Conservation (phyloP, 2,113 vertebrate species). For the Eulacestoma nigropectus region DNA sequence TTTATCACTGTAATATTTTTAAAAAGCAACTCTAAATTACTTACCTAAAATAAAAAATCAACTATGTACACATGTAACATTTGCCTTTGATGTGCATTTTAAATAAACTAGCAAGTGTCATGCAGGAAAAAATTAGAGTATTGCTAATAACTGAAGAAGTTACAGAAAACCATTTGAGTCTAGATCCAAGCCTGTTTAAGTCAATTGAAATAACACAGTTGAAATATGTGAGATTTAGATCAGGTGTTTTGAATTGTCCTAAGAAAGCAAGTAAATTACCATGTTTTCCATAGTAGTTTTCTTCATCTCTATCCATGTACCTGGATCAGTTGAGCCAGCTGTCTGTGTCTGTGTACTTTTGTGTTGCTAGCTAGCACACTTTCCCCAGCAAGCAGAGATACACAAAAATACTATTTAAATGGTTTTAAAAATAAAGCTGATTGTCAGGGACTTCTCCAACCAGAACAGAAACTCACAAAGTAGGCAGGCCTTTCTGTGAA, state of each 20-base stretch:
- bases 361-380: neutral
- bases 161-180: neutral
- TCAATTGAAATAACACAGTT: neutral
- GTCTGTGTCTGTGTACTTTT: neutral
- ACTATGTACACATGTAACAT: neutral
- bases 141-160: neutral
- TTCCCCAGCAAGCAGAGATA: neutral
- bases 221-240: neutral
- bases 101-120: neutral
- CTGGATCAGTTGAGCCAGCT: neutral
- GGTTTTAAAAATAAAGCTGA: slow-evolving; percentile 45
- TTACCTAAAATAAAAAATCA: neutral
- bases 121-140: neutral
- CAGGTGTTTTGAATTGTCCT: neutral
- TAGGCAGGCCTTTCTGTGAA: neutral
- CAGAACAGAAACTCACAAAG: neutral
- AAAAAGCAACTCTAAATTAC: neutral
- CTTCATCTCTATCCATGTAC: slow-evolving; percentile 20
- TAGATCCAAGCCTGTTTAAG: neutral
- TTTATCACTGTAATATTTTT: neutral
- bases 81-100: neutral
- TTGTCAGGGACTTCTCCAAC: neutral
- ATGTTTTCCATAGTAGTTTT: slow-evolving; percentile 57
- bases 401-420: neutral
- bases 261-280: slow-evolving; percentile 30